These are phyloP conservation scores for Aricia artaxerxes DNA, from an alignment of 2,888 invertebrate species.

Conservation along the genomic window DNA sequence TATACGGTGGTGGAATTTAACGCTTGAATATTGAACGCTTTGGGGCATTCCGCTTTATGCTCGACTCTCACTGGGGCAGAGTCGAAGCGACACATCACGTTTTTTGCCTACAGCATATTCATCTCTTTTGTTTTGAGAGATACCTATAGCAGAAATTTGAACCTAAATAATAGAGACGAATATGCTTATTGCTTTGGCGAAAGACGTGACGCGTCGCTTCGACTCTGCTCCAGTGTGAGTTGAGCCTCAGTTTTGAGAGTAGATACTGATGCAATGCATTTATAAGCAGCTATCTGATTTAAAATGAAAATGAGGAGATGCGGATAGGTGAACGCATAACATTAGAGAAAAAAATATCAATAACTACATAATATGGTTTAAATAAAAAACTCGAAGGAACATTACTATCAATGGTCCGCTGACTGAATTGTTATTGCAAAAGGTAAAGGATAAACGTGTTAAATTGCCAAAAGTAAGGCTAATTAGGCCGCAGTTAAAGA, in stretches of 20 bases:
- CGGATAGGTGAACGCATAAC: background rate
- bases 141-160: too few relatives aligned
- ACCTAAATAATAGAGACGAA: too few relatives aligned
- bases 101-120: background rate
- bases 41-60: background rate
- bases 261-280: background rate
- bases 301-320: background rate
- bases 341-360: background rate
- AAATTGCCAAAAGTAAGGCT: too few relatives aligned
- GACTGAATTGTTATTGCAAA: too few relatives aligned
- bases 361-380: background rate
- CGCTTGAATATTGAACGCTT: slow-evolving; percentile 11
- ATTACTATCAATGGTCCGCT: too few relatives aligned
- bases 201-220: too few relatives aligned
- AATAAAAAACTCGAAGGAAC: too few relatives aligned
- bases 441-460: too few relatives aligned
- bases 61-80: background rate
- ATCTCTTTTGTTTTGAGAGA: too few relatives aligned
- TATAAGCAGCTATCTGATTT: background rate
- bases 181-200: too few relatives aligned
- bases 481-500: background rate
- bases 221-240: too few relatives aligned
- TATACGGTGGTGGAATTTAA: slow-evolving; percentile 32
- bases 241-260: background rate
- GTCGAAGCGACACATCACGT: background rate